Evolutionary conservation across 2,113 vertebrate genomes (phyloP).

Genomic region (Girardinichthys multiradiatus): DNA sequence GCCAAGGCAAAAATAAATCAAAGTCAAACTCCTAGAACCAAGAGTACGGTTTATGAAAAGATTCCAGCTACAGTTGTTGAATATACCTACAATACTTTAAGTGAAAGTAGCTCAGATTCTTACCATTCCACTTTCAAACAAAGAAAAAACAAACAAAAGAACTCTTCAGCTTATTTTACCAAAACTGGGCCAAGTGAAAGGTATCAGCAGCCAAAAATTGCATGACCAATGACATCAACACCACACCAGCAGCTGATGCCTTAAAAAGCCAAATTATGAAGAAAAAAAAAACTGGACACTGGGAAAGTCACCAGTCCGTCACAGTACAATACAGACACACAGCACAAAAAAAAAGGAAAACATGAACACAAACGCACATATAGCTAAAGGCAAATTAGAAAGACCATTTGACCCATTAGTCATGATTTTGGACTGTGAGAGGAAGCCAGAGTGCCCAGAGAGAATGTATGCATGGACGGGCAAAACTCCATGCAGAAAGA

Average conservation of each 20-base stretch:
- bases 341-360: too few species aligned
- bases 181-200: background rate
- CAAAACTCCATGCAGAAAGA: too few species aligned
- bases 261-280: too few species aligned
- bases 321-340: too few species aligned
- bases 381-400: too few species aligned
- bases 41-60: constrained; percentile 34
- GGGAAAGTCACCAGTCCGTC: too few species aligned
- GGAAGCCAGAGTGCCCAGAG: too few species aligned
- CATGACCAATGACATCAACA: background rate
- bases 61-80: constrained; percentile 32
- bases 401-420: too few species aligned
- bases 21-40: constrained; percentile 39
- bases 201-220: background rate
- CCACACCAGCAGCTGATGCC: background rate
- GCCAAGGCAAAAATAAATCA: constrained; percentile 53
- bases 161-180: background rate
- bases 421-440: too few species aligned
- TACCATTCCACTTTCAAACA: constrained; percentile 35
- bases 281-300: too few species aligned
- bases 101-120: background rate
- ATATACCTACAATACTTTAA: constrained; percentile 26
- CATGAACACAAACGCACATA: too few species aligned
- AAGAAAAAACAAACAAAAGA: background rate
- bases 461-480: too few species aligned